Evolutionary conservation across 2,113 vertebrate genomes (phyloP).

Genomic region (Sapayoa aenigma): DNA sequence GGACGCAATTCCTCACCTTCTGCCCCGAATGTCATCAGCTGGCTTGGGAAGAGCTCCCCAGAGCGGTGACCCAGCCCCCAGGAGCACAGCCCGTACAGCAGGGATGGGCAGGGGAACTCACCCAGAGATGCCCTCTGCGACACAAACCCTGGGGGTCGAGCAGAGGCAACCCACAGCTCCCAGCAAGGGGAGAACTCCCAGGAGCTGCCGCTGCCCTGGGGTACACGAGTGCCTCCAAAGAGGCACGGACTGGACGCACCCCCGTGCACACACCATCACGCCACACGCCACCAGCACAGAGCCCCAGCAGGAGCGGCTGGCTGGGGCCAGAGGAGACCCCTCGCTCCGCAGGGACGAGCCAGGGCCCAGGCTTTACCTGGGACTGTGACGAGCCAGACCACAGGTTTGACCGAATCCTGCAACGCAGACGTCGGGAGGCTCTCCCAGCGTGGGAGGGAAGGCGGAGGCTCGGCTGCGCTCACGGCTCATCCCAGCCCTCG

Average conservation of each 20-base stretch:
- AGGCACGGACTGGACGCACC: too few species aligned
- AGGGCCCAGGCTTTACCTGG: background rate
- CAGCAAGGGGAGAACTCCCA: background rate
- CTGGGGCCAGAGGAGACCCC: background rate
- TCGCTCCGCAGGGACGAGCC: background rate
- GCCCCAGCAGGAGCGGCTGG: background rate
- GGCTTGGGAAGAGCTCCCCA: background rate
- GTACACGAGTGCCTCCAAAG: background rate
- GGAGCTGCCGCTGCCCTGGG: background rate
- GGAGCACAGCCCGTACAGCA: background rate
- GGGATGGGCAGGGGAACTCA: background rate
- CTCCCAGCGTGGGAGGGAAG: background rate
- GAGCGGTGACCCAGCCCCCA: background rate
- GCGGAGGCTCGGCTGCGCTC: accelerated
- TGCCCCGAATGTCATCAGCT: background rate
- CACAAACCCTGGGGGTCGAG: background rate
- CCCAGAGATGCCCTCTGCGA: background rate
- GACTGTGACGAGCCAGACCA: background rate
- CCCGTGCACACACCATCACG: background rate
- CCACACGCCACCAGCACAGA: accelerated
- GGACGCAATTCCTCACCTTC: background rate
- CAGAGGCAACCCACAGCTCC: background rate
- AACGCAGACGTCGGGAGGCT: too few species aligned
- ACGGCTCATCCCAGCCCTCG: accelerated
- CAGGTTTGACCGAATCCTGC: too few species aligned